Percentiles rank a stretch among this genome's conserved stretches.
Evolutionary conservation across 2,797 vertebrate genomes (phyloP).

Genomic region (Diceros bicornis): DNA sequence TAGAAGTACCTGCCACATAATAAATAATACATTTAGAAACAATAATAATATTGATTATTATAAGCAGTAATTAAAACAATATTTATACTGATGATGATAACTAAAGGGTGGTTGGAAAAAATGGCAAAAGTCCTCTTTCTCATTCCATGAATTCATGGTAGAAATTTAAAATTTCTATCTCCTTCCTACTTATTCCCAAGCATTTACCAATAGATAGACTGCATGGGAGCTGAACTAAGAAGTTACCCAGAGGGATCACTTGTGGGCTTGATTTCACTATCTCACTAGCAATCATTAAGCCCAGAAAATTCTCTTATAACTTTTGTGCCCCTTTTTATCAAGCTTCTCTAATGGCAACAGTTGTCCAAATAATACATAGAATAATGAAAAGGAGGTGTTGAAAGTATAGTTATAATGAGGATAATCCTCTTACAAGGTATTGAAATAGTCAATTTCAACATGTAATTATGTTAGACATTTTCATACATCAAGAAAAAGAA

Average conservation of each 20-base stretch:
- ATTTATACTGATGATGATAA: not conserved
- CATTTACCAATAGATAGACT: not conserved
- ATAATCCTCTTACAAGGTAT: not conserved
- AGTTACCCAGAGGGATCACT: not conserved
- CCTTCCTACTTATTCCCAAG: not conserved
- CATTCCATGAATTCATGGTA: not conserved
- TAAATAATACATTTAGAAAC: not conserved
- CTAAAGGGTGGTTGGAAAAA: not conserved
- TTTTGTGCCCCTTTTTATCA: not conserved
- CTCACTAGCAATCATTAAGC: not conserved
- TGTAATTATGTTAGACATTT: not conserved
- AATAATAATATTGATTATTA: not conserved
- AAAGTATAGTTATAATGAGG: not conserved
- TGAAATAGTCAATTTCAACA: not conserved
- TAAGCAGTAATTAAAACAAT: not conserved
- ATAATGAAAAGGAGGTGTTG: not conserved
- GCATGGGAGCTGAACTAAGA: not conserved
- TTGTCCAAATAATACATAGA: not conserved
- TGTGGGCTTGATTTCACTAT: not conserved
- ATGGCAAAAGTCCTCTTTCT: not conserved
- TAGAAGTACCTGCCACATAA: not conserved
- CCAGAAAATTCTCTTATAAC: not conserved
- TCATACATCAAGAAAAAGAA: not conserved
- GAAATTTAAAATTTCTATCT: not conserved
- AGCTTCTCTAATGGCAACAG: not conserved